Base-by-base conservation (phyloP, 1,140 invertebrate species). In the Ceratosolen fusciceps region DNA sequence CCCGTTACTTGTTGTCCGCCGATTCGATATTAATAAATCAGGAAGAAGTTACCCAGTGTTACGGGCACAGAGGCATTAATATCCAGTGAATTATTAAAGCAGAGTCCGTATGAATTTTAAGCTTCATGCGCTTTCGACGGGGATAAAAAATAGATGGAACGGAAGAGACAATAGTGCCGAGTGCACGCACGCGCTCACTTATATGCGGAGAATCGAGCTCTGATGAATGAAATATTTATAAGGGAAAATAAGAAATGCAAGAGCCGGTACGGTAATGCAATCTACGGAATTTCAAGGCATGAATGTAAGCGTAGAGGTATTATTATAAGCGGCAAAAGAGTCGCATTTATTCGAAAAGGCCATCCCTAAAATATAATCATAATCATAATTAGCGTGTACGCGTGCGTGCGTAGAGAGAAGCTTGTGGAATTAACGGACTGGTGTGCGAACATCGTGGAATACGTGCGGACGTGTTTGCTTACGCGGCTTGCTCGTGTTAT, bases 31-130 rank as follows among this genome's bases (percentile, higher is more conserved):
- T 43, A 43, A 43, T 43, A 43, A 43, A 12, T 43, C 5, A 43
- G 39, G 39, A 43, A 43, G 12, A 7, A 43, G 12, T 43, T 43
- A 43, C 5, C 12, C 12, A 43, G 12, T 5, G 12, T 43, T 12
- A 7, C 12, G 5, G 5, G 12, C 12, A 31, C 26, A 31, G 26
- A 60, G 10, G 58, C 29, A 60, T 31, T 31, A 31, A 60, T 60
- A 60, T 31, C 1, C 26, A 60, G 31, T 16, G 12, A 60, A 60
- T 71, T 71, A 29, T 52, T 71, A 14, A 8, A 37, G 14, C 68
- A 24, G 7, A 49, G 70, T 29, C 3, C 29, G 10, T 72, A 56
- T 72, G 47, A 60, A 74, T 74, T 58, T n/a, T 54, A 74, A 74
- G 58, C 54, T 60, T 58, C 43, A 43, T 34, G 43, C 52, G 21